Base-by-base conservation (phyloP, 2,888 invertebrate genomes). In the Gari tellinella region DNA sequence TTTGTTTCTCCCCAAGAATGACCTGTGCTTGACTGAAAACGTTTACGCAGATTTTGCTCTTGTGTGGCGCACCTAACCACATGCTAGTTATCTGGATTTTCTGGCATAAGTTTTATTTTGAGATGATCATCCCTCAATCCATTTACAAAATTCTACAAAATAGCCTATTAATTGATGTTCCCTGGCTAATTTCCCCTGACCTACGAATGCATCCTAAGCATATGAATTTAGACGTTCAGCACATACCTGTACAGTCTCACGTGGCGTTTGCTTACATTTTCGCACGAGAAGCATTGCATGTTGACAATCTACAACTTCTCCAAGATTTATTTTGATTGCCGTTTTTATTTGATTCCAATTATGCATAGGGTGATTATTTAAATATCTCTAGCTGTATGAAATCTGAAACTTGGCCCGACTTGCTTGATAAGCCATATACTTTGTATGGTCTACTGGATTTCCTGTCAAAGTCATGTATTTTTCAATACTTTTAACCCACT, bases 131-230 rank as follows among this genome's bases (percentile, higher is more conserved):
- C 26, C 2, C 38, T 52, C 26, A 70, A 48, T 0, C 75, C 70
- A 49, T 66, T 66, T 23, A 66, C 57, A 41, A 66, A 70, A 45
- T 61, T 66, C 69, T 23, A 66, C 57, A 41, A 66, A 70, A 45
- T 61, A 57, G 4, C 64, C 64, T 15, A 68, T 26, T 4, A 74
- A 17, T n/a, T 56, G 65, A 23, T 14, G 23, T 25, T 69, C 19
- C 8, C 38, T 51, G 0, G 41, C 21, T 48, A 65, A 56, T 25
- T 43, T 23, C 8, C 17, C 23, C 37, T 56, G 61, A 1, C 65
- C 53, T 5, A 49, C 51, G 51, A 61, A 75, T 17, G 63, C 62
- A 53, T 70, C 70, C n/a, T 75, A 66, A 1, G 61, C 51, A 7
- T 65, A 25, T 3, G 43, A 23, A 10, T 69, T 37, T 2, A 69